Evolutionary conservation across 2,797 vertebrate genomes (phyloP).

Genomic region (Babyrousa celebensis): DNA sequence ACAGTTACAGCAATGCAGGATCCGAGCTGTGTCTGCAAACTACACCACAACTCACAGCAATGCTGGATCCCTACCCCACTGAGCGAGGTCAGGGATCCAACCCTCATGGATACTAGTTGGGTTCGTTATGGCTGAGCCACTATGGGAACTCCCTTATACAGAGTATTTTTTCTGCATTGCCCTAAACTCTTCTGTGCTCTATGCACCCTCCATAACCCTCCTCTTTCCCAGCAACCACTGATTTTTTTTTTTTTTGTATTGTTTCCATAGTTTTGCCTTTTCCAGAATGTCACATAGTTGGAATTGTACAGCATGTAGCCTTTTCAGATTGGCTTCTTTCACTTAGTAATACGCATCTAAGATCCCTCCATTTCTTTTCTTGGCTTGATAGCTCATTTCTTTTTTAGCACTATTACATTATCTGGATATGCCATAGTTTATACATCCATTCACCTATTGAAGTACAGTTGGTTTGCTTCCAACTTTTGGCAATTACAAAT

Average conservation of each 20-base stretch:
- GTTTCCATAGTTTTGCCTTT: slow-evolving; percentile 21
- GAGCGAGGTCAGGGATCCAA: too few species aligned
- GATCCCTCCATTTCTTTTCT: neutral
- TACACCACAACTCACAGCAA: too few species aligned
- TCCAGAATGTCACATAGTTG: neutral
- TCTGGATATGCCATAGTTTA: neutral
- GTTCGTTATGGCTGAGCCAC: too few species aligned
- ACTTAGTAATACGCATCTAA: neutral
- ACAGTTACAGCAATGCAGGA: too few species aligned
- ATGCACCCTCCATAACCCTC: neutral
- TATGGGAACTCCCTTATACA: too few species aligned
- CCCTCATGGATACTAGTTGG: too few species aligned
- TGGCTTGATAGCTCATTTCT: neutral
- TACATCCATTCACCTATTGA: neutral
- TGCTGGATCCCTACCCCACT: too few species aligned
- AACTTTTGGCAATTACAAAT: neutral
- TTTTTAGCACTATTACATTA: neutral
- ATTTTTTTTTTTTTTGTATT: neutral
- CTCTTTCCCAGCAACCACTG: neutral
- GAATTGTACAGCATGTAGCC: neutral
- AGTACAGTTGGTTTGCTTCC: neutral
- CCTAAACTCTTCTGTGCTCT: neutral
- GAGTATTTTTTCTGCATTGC: neutral
- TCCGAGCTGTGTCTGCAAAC: too few species aligned
- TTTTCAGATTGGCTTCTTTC: slow-evolving; percentile 4